A percentile compares a stretch with the other conserved stretches of the same genome.
Evolutionary conservation across 1,140 invertebrate genomes (phyloP).

Genomic region (Calephelis virginiensis): DNA sequence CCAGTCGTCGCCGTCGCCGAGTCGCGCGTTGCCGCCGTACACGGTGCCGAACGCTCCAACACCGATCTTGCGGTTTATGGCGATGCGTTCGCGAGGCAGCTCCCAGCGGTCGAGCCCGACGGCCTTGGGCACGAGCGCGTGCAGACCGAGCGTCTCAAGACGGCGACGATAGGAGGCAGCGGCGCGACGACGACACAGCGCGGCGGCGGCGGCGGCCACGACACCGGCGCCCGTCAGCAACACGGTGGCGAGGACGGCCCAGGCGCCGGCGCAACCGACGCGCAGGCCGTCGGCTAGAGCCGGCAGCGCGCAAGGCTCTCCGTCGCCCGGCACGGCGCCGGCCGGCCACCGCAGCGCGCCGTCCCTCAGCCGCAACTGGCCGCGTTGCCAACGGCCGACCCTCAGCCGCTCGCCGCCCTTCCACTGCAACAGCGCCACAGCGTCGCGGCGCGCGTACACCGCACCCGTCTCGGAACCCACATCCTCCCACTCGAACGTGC

Average conservation of each 20-base stretch:
- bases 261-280: conserved; percentile 85
- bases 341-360: conserved; percentile 80
- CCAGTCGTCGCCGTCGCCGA: conserved; percentile 86
- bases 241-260: conserved; percentile 85
- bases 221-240: conserved; percentile 80
- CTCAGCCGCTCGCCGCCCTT: conserved; percentile 27
- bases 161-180: conserved; percentile 85
- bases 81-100: conserved; percentile 88
- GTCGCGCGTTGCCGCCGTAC: conserved; percentile 76
- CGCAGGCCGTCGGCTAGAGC: conserved; percentile 82
- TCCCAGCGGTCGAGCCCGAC: conserved; percentile 91
- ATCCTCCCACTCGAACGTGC: conserved; percentile 40
- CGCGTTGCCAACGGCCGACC: conserved; percentile 40
- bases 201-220: neutral
- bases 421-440: conserved; percentile 46
- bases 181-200: conserved; percentile 61
- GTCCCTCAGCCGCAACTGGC: conserved; percentile 24
- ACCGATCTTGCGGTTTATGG: conserved; percentile 94
- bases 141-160: conserved; percentile 85
- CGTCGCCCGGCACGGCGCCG: conserved; percentile 83
- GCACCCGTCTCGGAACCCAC: conserved; percentile 25
- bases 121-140: conserved; percentile 82
- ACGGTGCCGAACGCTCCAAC: conserved; percentile 93
- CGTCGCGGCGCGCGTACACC: conserved; percentile 31
- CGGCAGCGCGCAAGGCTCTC: conserved; percentile 83